These are phyloP conservation scores for Rhabdomys pumilio DNA, from an alignment of 2,797 vertebrate species.

Conservation along the genomic window DNA sequence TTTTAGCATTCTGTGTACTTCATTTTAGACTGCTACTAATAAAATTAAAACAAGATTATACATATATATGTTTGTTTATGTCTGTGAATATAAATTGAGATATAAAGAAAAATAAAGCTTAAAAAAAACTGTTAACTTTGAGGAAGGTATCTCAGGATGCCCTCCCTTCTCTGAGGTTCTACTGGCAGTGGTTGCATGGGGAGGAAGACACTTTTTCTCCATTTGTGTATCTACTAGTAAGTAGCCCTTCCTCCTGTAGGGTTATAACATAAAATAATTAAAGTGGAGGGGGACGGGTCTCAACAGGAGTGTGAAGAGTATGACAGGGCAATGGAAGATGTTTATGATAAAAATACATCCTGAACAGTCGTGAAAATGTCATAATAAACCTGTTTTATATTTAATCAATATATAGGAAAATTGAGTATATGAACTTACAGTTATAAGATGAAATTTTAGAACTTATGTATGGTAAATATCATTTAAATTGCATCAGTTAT, in stretches of 20 bases:
- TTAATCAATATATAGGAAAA: neutral
- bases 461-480: neutral
- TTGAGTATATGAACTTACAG: neutral
- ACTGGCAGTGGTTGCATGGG: neutral
- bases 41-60: neutral
- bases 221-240: neutral
- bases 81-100: no score
- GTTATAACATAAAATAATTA: neutral
- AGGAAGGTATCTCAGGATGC: neutral
- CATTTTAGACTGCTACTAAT: slow-evolving; percentile 10
- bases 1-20: neutral
- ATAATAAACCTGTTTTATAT: neutral
- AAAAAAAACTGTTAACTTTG: neutral
- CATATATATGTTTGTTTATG: neutral
- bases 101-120: neutral
- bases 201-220: neutral
- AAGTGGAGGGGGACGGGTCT: neutral
- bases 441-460: neutral
- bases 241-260: neutral
- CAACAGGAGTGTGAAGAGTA: neutral
- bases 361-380: neutral
- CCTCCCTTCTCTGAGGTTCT: no score
- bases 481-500: neutral
- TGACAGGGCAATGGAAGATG: neutral
- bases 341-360: neutral